Conservation (phyloP, 1,140 invertebrate genomes). For the Listronotus oregonensis region DNA sequence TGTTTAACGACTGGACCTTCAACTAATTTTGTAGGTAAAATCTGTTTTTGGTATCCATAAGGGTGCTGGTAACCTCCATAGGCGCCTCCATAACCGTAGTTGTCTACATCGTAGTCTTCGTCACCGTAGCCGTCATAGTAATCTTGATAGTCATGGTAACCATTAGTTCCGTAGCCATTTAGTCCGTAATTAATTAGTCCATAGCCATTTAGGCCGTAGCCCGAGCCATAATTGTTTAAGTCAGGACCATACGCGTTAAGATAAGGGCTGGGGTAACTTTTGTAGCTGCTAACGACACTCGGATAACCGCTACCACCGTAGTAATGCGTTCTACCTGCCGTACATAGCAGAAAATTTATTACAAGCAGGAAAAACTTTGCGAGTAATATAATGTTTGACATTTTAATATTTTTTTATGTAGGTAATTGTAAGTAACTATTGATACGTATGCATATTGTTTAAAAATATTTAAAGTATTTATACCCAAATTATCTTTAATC, state of each 20-base stretch:
- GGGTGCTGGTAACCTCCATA: not conserved
- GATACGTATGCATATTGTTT: no score
- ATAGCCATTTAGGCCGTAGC: constrained; percentile 4
- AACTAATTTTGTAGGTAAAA: not conserved
- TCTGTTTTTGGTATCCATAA: not conserved
- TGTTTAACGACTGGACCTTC: not conserved
- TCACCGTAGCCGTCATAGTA: not conserved
- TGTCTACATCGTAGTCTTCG: not conserved
- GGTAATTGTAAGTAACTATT: no score
- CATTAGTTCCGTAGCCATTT: not conserved
- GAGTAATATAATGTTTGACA: not conserved
- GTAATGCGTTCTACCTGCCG: not conserved
- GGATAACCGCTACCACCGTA: not conserved
- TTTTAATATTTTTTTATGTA: no score
- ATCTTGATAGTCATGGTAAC: not conserved
- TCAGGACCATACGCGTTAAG: not conserved
- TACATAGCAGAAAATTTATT: not conserved
- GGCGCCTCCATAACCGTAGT: not conserved
- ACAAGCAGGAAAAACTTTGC: not conserved
- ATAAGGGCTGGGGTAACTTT: not conserved
- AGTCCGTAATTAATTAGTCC: not conserved
- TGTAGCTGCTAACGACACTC: not conserved
- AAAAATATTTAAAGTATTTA: no score
- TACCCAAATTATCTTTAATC: no score
- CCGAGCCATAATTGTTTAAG: not conserved